Percentiles rank a stretch among this genome's conserved stretches.
Conservation (phyloP, 2,797 vertebrate species). For the Monodelphis domestica region DNA sequence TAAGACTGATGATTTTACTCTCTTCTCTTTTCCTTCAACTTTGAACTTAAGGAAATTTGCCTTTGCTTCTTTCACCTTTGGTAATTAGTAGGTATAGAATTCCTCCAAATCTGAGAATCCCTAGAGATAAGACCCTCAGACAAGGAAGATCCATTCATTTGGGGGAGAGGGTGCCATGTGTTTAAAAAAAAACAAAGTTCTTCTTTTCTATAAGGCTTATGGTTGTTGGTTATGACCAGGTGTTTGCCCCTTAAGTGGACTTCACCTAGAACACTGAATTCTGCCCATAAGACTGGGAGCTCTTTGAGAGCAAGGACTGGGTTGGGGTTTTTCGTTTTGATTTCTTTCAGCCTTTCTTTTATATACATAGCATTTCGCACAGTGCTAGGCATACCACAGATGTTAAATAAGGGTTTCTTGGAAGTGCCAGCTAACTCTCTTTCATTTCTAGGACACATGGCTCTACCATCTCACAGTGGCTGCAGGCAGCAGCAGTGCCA, state of each 20-base stretch:
- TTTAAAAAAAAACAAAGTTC: slow-evolving; percentile 12
- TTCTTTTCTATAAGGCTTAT: neutral
- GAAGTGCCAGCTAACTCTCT: neutral
- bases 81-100: neutral
- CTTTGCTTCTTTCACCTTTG: slow-evolving; percentile 21
- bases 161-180: neutral
- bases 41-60: neutral
- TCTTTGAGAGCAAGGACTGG: neutral
- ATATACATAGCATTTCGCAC: neutral
- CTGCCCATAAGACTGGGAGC: neutral
- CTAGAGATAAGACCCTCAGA: neutral
- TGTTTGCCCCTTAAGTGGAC: neutral
- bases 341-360: neutral
- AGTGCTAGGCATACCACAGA: neutral
- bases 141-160: neutral
- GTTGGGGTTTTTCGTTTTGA: neutral
- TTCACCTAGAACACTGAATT: slow-evolving; percentile 5
- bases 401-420: neutral
- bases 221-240: neutral
- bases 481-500: slow-evolving; percentile 89
- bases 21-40: neutral
- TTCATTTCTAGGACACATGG: slow-evolving; percentile 91
- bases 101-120: neutral
- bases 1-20: neutral
- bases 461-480: slow-evolving; percentile 94